Evolutionary conservation across 2,797 vertebrate species (phyloP).

Genomic region (Remorina albescens): DNA sequence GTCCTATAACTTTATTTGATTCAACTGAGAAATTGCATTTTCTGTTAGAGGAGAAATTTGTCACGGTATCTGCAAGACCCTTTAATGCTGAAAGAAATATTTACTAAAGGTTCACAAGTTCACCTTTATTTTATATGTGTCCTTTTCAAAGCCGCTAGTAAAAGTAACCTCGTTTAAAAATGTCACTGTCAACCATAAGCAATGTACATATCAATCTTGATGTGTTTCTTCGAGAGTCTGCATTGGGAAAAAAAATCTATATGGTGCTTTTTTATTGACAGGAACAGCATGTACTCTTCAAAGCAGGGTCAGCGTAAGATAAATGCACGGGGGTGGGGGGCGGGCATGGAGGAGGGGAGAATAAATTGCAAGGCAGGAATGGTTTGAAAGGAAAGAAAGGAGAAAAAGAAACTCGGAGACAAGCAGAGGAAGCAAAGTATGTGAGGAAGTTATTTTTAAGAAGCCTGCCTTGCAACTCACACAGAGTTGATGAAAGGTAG

Average conservation of each 20-base stretch:
- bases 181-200: slow-evolving; percentile 55
- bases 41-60: slow-evolving; percentile 46
- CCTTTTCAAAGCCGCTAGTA: slow-evolving; percentile 35
- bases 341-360: slow-evolving; percentile 1
- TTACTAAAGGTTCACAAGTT: slow-evolving; percentile 31
- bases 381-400: background rate
- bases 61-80: slow-evolving; percentile 25
- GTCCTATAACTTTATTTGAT: slow-evolving; percentile 12
- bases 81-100: slow-evolving; percentile 52
- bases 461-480: slow-evolving; percentile 16
- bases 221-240: slow-evolving; percentile 36
- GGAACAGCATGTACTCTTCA: slow-evolving; percentile 56
- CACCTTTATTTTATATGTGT: slow-evolving; percentile 40
- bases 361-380: background rate
- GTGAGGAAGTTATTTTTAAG: slow-evolving; percentile 51
- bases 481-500: slow-evolving; percentile 27
- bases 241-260: slow-evolving; percentile 68
- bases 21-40: slow-evolving; percentile 48
- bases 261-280: slow-evolving; percentile 69
- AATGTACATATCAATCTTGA: slow-evolving; percentile 74
- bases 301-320: slow-evolving; percentile 65
- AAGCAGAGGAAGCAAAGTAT: slow-evolving; percentile 23
- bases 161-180: slow-evolving; percentile 67
- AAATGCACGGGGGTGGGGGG: slow-evolving; percentile 40
- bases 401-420: background rate